Evolutionary conservation across 1,140 invertebrate genomes (phyloP).

Genomic region (Harpegnathos saltator): DNA sequence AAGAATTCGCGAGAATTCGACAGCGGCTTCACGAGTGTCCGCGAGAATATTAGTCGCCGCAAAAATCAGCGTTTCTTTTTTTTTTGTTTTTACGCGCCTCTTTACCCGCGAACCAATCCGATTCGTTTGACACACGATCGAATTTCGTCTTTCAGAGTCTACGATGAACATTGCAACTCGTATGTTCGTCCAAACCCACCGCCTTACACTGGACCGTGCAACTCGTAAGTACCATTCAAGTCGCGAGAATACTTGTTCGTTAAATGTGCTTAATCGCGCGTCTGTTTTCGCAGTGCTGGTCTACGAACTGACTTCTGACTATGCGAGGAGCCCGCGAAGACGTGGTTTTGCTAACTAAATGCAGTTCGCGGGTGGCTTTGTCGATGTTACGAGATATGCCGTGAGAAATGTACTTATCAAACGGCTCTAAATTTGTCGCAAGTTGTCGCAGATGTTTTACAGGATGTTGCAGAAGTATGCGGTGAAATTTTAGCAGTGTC

Average conservation of each 20-base stretch:
- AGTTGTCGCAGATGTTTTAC: constrained; percentile 42
- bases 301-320: constrained; percentile 84
- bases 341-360: constrained; percentile 83
- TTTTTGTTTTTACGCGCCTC: no score
- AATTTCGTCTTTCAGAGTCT: constrained; percentile 68
- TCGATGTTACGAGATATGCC: background rate
- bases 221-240: constrained; percentile 79
- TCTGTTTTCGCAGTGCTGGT: constrained; percentile 70
- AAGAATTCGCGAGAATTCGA: no score
- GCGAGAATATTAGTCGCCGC: no score
- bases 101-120: no score
- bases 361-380: constrained; percentile 36
- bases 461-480: no score
- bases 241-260: background rate
- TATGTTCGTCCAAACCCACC: constrained; percentile 84
- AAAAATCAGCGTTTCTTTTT: no score
- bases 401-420: constrained; percentile 74
- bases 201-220: constrained; percentile 81
- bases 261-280: background rate
- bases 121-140: background rate
- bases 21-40: no score
- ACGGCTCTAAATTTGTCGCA: constrained; percentile 74
- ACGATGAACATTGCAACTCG: constrained; percentile 79
- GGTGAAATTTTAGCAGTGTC: no score
- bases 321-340: constrained; percentile 84